Evolutionary conservation across 92 coral and sea anemone species (phyloP), one percentile per base, ranked within the genome.

Genomic region (Muricea muricata): DNA sequence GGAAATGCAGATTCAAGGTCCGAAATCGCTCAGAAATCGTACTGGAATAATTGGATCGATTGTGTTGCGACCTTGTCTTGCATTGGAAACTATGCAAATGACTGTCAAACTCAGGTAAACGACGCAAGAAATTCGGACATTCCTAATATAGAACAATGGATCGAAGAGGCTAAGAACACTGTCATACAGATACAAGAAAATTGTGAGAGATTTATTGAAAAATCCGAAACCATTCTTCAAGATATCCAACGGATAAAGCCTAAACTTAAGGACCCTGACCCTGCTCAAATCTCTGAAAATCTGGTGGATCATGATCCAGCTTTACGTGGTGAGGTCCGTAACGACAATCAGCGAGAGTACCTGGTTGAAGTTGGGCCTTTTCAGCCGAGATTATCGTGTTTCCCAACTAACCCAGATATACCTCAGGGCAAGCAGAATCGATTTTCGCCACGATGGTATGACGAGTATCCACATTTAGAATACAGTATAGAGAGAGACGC

Each of bases 291-390:
- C 17, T 50, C 58, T 50, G n/a, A n/a, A n/a, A n/a, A n/a, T n/a
- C n/a, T n/a, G n/a, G 58, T 50, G 58, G 58, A 50, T 2, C 58
- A 50, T 50, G 58, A 50, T 50, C 18, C 58, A 50, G 58, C 58
- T 35, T 20, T 37, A 31, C 42, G 75, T n/a, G n/a, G 42, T 8
- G 48, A 69, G 25, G 48, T 69, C 26, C 42, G 20, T 1, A 17
- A 20, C 25, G 75, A 69, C 20, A 37, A 71, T 23, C 50, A 71
- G 18, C 39, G 6, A 39, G 77, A 34, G 45, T 71, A 71, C 54
- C 24, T 71, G 77, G 54, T 71, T 71, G 54, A 71, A 71, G 54
- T 34, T 34, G 77, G 77, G 3, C 77, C 77, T 71, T 71, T 34
- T 25, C 77, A 71, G 54, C 77, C 52, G 29, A 71, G 54, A 17